Base-by-base conservation (phyloP, 2,797 vertebrate species). In the Chlorospingus semifuscus region DNA sequence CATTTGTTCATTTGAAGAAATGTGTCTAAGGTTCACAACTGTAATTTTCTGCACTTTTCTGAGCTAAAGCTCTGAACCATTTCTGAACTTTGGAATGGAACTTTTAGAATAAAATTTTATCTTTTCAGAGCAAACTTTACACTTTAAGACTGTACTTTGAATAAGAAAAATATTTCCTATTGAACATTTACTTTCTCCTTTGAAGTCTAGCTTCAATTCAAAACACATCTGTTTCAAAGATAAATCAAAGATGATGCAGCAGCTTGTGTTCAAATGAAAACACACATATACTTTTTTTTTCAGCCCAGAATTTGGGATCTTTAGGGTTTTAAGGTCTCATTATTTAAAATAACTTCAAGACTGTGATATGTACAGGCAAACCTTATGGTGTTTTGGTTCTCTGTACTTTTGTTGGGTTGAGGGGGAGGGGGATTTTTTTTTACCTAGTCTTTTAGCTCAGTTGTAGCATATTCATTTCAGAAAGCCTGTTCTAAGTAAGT, bases 161-260 rank as follows among this genome's bases (percentile, higher is more conserved):
- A 97, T 55, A 91, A 36, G 53, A 81, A 95, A 94, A 90, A 39
- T 91, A 93, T 96, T 97, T 96, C 87, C 87, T 83, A 71, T 93
- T 97, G 95, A 96, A 92, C 80, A 7, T 74, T 90, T 86, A 95
- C 93, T 89, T 95, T 96, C 55, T 87, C 68, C 64, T 97, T 97
- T 98, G 95, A 97, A 97, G 93, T 93, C 63, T 63, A 92, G 69
- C 55, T 95, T 85, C 75, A 95, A 81, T 91, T 93, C 87, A 95
- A 97, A 97, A 79, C 72, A 95, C 93, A 93, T 93, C 92, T 97
- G 96, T 97, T 97, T 97, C 59, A 97, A 96, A 96, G 92, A 87
- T 57, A 95, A 89, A 96, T 94, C 94, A 97, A 97, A 97, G 94
- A 89, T 94, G 87, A 64, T 92, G 86, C 64, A 92, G 74, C 69